Evolutionary conservation across 2,888 invertebrate species (phyloP), one percentile per base, ranked within the genome.

Genomic region (Drosophila subsilvestris): DNA sequence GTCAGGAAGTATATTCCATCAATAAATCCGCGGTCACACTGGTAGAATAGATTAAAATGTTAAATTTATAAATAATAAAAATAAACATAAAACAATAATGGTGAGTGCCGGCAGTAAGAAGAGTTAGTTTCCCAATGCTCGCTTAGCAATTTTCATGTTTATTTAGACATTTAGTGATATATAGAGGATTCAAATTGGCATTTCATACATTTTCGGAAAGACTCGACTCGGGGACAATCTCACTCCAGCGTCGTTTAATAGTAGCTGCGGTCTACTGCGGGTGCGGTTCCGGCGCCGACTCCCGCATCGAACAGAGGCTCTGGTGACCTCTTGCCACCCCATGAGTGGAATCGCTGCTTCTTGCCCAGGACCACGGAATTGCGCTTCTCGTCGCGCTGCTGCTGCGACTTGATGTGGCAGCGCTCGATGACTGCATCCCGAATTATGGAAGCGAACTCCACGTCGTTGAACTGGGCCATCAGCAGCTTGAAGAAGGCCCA

Each of bases 321-420:
- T 22, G 74, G 69, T 9, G 90, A 79, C 10, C 92, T 85, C 63
- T 92, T 92, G 54, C 92, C 92, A 50, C 92, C 92, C 92, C 92
- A 92, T 1, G 92, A 92, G 74, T 92, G 92, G 75, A 92, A 92
- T 3, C 92, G 85, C 69, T 92, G 92, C 70, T 92, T 92, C 76
- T 92, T 92, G 45, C 92, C 92, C 32, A 92, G 76, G 5, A 91
- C 88, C 60, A 90, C 86, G 0, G 91, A 85, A 48, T 91, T 90
- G 6, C 92, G 87, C 75, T 92, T 92, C 56, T 91, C 91, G 62
- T 90, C 91, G 12, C 86, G 81, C 59, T 89, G 88, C 27, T 82
- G 66, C 58, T 83, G 84, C 0, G 82, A 79, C 47, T 91, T 91
- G 9, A 83, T 63, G 29, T 86, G 90, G 48, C 92, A 92, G n/a